Evolutionary conservation across 2,888 invertebrate species (phyloP).

Genomic region (Clitarchus hookeri): DNA sequence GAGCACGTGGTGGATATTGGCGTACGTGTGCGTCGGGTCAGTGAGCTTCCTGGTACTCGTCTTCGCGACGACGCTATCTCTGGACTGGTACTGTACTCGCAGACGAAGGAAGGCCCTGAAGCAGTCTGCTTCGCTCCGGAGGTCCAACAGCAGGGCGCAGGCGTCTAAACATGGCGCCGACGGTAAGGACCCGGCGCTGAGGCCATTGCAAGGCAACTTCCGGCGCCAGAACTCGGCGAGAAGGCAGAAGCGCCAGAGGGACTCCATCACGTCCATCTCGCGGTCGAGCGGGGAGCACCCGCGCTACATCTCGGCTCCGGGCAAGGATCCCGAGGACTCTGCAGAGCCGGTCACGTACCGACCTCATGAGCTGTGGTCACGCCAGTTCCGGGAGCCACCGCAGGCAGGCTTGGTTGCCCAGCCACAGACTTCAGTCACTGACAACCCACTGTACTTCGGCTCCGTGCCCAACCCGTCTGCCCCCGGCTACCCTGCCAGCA

Average conservation of each 20-base stretch:
- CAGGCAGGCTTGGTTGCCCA: neutral
- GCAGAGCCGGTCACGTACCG: conserved; percentile 15
- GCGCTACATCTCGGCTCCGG: neutral
- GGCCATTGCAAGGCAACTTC: conserved; percentile 10
- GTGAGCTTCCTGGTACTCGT: neutral
- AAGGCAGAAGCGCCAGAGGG: conserved; percentile 11
- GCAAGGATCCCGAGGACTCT: neutral
- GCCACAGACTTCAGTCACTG: neutral
- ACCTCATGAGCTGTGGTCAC: conserved; percentile 8
- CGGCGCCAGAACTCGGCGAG: neutral
- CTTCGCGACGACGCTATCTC: neutral
- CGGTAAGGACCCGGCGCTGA: neutral
- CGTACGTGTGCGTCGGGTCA: neutral
- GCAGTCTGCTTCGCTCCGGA: neutral
- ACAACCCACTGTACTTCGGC: neutral
- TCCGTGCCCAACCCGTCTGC: neutral
- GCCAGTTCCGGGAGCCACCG: neutral
- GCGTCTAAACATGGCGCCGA: neutral
- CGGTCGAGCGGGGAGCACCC: conserved; percentile 15
- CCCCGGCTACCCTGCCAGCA: neutral
- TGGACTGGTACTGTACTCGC: neutral
- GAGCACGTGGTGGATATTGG: neutral
- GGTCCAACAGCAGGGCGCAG: neutral
- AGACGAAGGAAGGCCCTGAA: neutral
- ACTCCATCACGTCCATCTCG: neutral